These are phyloP conservation scores for Morelia viridis DNA, from an alignment of 2,797 vertebrate genomes.

Conservation along the genomic window DNA sequence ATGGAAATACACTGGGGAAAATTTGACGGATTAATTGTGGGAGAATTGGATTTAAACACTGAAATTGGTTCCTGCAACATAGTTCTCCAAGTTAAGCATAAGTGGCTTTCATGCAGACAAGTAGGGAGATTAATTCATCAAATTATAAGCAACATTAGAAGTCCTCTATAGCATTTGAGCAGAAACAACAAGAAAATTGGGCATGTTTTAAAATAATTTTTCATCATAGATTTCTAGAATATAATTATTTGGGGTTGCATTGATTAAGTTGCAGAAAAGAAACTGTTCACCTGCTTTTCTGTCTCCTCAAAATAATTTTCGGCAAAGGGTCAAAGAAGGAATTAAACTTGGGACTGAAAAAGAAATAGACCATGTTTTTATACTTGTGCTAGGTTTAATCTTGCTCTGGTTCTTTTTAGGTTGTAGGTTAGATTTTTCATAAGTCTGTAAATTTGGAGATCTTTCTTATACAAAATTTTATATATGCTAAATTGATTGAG, in stretches of 20 bases:
- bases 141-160: background rate
- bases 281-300: background rate
- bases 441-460: background rate
- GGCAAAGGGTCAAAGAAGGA: background rate
- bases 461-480: background rate
- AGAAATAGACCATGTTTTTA: background rate
- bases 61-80: background rate
- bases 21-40: background rate
- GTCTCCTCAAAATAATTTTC: background rate
- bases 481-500: background rate
- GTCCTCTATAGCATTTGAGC: background rate
- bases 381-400: background rate
- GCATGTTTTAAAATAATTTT: background rate
- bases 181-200: background rate
- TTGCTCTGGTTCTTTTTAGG: background rate
- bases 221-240: background rate
- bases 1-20: background rate
- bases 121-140: background rate
- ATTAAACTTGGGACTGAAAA: background rate
- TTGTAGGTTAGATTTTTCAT: background rate
- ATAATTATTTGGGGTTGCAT: background rate
- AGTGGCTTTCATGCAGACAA: background rate
- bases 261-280: background rate
- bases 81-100: background rate
- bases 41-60: background rate